These are phyloP conservation scores for Otus sunia DNA, from an alignment of 2,113 vertebrate species.

Conservation along the genomic window DNA sequence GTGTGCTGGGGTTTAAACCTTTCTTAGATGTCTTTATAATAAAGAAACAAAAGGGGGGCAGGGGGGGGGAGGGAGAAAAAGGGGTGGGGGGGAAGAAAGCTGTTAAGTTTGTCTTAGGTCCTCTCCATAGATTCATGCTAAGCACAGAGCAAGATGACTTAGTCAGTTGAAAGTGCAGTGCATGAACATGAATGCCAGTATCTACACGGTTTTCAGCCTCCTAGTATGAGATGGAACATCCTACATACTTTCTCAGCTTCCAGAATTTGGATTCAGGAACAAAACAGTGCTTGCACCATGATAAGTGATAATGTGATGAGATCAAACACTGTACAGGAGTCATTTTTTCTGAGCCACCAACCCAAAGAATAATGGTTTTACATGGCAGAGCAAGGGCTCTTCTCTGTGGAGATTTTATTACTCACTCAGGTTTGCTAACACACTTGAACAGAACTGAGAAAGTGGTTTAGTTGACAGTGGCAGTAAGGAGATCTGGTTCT, in stretches of 20 bases:
- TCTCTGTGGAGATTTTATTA: background rate
- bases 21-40: background rate
- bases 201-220: background rate
- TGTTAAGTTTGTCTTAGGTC: background rate
- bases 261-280: background rate
- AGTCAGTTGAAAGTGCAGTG: background rate
- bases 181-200: background rate
- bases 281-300: background rate
- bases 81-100: background rate
- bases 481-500: background rate
- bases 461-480: background rate
- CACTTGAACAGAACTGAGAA: background rate
- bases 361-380: background rate
- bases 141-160: background rate
- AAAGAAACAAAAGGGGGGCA: background rate
- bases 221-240: background rate
- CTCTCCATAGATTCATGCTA: background rate
- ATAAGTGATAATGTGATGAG: background rate
- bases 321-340: background rate
- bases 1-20: background rate
- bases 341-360: background rate
- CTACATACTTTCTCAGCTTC: background rate
- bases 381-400: background rate
- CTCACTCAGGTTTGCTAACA: background rate
- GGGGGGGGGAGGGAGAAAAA: background rate